Percentiles rank a stretch among this genome's conserved stretches.
Evolutionary conservation across 2,888 invertebrate genomes (phyloP).

Genomic region (Pherbina coryleti): DNA sequence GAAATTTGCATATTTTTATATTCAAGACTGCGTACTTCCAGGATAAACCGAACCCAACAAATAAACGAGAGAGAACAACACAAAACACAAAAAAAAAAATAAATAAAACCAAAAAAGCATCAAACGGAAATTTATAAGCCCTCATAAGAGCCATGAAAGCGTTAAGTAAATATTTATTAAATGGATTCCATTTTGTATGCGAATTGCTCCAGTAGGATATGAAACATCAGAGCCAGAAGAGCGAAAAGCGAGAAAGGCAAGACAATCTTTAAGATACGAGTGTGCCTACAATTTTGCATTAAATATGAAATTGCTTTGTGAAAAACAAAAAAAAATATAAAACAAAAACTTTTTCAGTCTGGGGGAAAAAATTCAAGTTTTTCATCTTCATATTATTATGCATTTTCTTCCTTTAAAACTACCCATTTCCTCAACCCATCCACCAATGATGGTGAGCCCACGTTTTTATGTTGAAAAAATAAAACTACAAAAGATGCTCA

Average conservation of each 20-base stretch:
- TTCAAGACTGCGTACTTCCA: not conserved
- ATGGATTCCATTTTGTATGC: slow-evolving; percentile 33
- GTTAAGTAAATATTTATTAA: slow-evolving; percentile 44
- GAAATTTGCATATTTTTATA: slow-evolving; percentile 34
- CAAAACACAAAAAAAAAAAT: not conserved
- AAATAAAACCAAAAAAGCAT: slow-evolving; percentile 26
- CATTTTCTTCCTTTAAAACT: not conserved
- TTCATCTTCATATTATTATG: no score
- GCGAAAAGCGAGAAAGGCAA: not conserved
- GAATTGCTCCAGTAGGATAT: not conserved
- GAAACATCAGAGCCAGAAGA: not conserved
- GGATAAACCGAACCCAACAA: not conserved
- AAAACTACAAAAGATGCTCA: no score
- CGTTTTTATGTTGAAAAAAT: no score
- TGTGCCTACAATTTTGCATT: no score
- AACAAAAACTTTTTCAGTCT: not conserved
- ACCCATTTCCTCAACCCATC: not conserved
- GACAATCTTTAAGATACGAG: not conserved
- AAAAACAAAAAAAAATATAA: not conserved
- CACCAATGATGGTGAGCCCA: no score
- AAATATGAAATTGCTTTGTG: no score
- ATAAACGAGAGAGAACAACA: not conserved
- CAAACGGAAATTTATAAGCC: slow-evolving; percentile 42
- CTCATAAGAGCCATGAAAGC: slow-evolving; percentile 32
- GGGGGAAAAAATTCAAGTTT: no score